phyloP scores from a whole-genome alignment of 2,888 invertebrate species.

The Drosophila fungiperda region DNA sequence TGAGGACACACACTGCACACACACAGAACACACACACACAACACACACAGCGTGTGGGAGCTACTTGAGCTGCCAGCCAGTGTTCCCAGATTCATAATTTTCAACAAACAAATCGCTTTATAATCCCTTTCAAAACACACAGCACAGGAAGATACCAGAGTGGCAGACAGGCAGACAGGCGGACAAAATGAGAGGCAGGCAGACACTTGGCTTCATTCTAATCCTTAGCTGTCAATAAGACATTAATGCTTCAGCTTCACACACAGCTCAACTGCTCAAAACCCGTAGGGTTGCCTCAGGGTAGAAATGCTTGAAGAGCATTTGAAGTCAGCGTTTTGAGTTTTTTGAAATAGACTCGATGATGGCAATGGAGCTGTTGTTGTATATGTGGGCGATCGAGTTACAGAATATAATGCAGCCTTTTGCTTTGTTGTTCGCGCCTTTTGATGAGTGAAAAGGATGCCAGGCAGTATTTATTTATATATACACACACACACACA shows the following conservation, averaged over 20 bases:
- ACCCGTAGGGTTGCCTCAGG: slow-evolving; percentile 1
- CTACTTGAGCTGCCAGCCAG: slow-evolving; percentile 46
- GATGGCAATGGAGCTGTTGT: slow-evolving; percentile 12
- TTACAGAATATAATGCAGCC: slow-evolving; percentile 55
- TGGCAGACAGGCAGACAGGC: slow-evolving; percentile 2
- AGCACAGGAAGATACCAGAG: slow-evolving; percentile 3
- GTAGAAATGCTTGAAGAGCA: slow-evolving; percentile 34
- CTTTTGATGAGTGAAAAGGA: slow-evolving; percentile 71
- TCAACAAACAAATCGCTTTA: slow-evolving; percentile 79
- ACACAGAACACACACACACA: slow-evolving; percentile 7
- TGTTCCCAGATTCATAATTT: slow-evolving; percentile 75
- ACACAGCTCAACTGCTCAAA: slow-evolving; percentile 53
- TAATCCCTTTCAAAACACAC: slow-evolving; percentile 76
- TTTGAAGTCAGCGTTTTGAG: slow-evolving; percentile 29
- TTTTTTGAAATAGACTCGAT: slow-evolving; percentile 26
- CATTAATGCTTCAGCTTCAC: slow-evolving; percentile 71
- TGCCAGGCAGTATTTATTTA: slow-evolving; percentile 36
- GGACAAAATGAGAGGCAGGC: slow-evolving; percentile 14
- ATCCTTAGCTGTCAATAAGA: slow-evolving; percentile 77
- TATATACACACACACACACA: slow-evolving; percentile 19
- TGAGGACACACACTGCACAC: slow-evolving; percentile 15
- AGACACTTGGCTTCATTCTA: slow-evolving; percentile 72
- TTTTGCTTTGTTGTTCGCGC: slow-evolving; percentile 41
- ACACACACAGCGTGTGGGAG: slow-evolving; percentile 70
- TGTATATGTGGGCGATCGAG: slow-evolving; percentile 59